Percentiles rank a stretch among this genome's conserved stretches.
These are phyloP conservation scores for Pissodes strobi DNA, from an alignment of 1,140 invertebrate species.

Conservation along the genomic window DNA sequence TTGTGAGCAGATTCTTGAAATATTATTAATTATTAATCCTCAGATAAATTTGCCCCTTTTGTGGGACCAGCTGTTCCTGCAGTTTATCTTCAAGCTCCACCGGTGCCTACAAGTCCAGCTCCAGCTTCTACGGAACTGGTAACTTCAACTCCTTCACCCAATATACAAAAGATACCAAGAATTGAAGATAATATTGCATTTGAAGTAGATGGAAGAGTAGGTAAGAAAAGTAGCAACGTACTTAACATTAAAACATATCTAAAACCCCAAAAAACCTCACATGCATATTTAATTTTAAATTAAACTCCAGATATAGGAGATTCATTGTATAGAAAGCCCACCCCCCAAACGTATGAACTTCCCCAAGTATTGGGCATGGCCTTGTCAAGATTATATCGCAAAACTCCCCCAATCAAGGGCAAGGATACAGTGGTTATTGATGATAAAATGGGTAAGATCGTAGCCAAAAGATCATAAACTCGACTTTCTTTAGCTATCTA, in stretches of 20 bases:
- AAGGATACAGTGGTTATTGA: slow-evolving; percentile 11
- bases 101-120: not conserved
- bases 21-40: no score
- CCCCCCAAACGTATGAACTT: not conserved
- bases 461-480: no score
- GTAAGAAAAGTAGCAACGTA: no score
- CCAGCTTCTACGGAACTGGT: not conserved
- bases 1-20: no score
- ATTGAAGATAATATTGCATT: slow-evolving; percentile 5
- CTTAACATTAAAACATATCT: not conserved
- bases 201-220: slow-evolving; percentile 24
- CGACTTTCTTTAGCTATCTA: no score
- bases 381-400: slow-evolving; percentile 12
- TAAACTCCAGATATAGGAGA: slow-evolving; percentile 16
- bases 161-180: slow-evolving; percentile 19
- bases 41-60: no score
- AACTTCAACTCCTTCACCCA: not conserved
- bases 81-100: not conserved
- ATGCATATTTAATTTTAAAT: no score
- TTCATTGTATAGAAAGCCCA: not conserved
- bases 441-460: slow-evolving; percentile 23
- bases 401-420: not conserved
- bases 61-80: not conserved
- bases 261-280: no score
- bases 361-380: slow-evolving; percentile 20